Evolutionary conservation across 1,140 invertebrate species (phyloP).

Genomic region (Wiebesia pumilae): DNA sequence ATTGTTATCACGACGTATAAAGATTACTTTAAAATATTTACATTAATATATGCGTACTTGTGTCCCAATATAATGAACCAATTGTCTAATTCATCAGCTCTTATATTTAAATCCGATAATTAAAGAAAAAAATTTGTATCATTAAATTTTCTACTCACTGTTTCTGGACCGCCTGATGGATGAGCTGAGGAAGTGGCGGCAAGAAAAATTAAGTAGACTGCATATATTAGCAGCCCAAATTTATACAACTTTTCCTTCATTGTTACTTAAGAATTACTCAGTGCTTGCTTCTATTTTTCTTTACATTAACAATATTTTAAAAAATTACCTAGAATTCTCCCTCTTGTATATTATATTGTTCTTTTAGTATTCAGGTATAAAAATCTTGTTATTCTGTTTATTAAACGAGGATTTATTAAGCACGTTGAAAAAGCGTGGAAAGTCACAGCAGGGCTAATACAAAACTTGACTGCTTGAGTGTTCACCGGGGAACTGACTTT

Average conservation of each 20-base stretch:
- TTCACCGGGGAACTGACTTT: slow-evolving; percentile 69
- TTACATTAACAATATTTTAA: not conserved
- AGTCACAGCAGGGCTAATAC: not conserved
- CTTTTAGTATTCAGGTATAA: not conserved
- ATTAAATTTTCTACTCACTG: slow-evolving; percentile 61
- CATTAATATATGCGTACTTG: too few relatives aligned
- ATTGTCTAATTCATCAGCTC: not conserved
- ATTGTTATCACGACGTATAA: too few relatives aligned
- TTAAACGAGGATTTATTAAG: not conserved
- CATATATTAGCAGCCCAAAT: slow-evolving; percentile 59
- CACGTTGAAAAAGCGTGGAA: not conserved
- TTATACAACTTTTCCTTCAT: slow-evolving; percentile 60
- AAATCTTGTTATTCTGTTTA: not conserved
- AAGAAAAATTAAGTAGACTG: slow-evolving; percentile 58
- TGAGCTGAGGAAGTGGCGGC: slow-evolving; percentile 56
- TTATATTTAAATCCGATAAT: not conserved
- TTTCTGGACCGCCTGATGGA: slow-evolving; percentile 67
- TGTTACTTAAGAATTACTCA: not conserved
- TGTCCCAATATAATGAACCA: too few relatives aligned
- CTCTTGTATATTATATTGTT: not conserved
- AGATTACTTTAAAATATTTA: too few relatives aligned
- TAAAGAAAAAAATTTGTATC: not conserved
- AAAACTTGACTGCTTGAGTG: slow-evolving; percentile 57
- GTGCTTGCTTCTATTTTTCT: not conserved
- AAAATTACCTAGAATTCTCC: not conserved